A percentile compares a stretch with the other conserved stretches of the same genome.
phyloP scores from a whole-genome alignment of 2,888 invertebrate genomes.

The Patella caerulea region DNA sequence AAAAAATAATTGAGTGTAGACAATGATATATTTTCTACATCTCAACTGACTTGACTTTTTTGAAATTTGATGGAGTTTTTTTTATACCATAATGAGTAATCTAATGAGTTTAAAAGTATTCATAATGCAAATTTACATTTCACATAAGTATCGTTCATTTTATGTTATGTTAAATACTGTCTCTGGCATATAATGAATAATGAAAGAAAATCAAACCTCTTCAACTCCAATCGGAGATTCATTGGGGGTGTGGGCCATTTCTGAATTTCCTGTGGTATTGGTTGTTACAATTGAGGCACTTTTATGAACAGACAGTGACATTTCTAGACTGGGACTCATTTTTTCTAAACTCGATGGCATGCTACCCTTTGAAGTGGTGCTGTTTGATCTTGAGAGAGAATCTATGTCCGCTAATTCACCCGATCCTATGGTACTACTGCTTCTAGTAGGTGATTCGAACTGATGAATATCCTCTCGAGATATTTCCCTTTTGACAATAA shows the following conservation, averaged over 20 bases:
- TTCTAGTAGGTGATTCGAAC: conserved; percentile 52
- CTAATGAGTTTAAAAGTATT: background rate
- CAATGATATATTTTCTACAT: too few species aligned
- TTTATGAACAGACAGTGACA: conserved; percentile 6
- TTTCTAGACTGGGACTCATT: conserved; percentile 17
- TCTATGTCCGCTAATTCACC: conserved; percentile 61
- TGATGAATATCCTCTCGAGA: conserved; percentile 21
- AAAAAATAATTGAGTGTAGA: too few species aligned
- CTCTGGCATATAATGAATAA: background rate
- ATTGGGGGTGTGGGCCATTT: background rate
- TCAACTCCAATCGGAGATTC: background rate
- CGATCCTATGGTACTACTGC: conserved; percentile 55
- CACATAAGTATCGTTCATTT: background rate
- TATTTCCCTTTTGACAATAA: conserved; percentile 18
- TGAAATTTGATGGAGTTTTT: too few species aligned
- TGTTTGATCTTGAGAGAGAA: conserved; percentile 43
- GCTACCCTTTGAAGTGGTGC: conserved; percentile 27
- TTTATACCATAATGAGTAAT: background rate
- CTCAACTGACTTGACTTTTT: too few species aligned
- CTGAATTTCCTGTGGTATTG: background rate
- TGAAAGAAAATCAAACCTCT: background rate
- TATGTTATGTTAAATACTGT: background rate
- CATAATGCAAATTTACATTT: background rate
- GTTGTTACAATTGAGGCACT: background rate
- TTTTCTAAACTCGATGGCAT: conserved; percentile 19